Percentiles rank a stretch among this genome's conserved stretches.
phyloP scores from a whole-genome alignment of 1,140 invertebrate species.

The Zophobas atratus region DNA sequence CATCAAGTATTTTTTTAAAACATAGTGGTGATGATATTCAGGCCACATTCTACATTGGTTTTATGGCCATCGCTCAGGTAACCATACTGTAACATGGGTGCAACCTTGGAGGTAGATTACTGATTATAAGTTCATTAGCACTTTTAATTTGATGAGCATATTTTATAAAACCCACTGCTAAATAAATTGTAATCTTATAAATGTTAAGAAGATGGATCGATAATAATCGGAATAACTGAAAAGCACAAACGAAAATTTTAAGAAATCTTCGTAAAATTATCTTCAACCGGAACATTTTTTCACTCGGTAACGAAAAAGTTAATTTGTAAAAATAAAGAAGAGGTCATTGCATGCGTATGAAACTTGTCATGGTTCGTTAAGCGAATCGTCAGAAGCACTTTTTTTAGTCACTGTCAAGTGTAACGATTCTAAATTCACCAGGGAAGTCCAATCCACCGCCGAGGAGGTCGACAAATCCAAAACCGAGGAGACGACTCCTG shows the following conservation, averaged over 20 bases:
- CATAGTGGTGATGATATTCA: no score
- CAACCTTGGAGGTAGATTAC: not conserved
- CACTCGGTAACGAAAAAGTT: not conserved
- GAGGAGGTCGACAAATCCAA: constrained; percentile 52
- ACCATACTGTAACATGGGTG: no score
- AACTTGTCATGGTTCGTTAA: constrained; percentile 43
- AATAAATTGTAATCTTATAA: not conserved
- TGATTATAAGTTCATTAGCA: not conserved
- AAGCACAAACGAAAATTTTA: no score
- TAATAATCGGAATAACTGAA: no score
- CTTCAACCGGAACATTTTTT: not conserved
- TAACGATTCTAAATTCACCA: constrained; percentile 8
- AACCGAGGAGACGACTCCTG: constrained; percentile 61
- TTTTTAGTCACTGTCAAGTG: not conserved
- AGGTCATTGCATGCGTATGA: constrained; percentile 34
- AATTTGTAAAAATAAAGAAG: not conserved
- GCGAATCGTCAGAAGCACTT: constrained; percentile 24
- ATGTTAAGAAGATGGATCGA: no score
- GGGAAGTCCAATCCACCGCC: constrained; percentile 55
- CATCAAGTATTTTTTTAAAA: no score
- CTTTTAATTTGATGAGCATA: not conserved
- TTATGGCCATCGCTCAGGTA: no score
- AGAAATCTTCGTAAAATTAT: not conserved
- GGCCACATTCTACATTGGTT: no score
- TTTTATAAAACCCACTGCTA: not conserved